Base-by-base conservation (phyloP, 2,888 invertebrate species). In the Alviniconcha strummeri region DNA sequence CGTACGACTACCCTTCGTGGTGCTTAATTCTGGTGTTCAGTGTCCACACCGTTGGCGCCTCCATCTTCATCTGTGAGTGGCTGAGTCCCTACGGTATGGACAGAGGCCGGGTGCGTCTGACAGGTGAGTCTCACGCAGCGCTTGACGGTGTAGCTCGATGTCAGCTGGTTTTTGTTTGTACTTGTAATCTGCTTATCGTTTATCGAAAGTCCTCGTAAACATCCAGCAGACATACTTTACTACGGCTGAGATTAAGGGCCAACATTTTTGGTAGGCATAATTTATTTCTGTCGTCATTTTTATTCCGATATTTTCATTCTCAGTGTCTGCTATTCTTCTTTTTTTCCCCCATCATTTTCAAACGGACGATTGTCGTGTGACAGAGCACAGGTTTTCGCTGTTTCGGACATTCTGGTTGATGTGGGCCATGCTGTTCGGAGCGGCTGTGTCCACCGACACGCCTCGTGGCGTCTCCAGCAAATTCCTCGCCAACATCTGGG, bases 391-490 rank as follows among this genome's bases (percentile, higher is more conserved):
- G 83, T 93, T 93, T 84, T 93, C 93, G 17, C 95, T 99, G 81
- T 98, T 98, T 93, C 96, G 99, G 85, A 98, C 99, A 0, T 98
- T 99, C 94, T 99, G 99, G 99, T 95, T 99, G 87, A 99, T 99
- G 56, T 99, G 99, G 99, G 99, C 99, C 19, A 98, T 99, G 85
- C 95, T 98, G 74, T 98, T 97, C 93, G 97, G 99, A 95, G 99
- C 99, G 6, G 98, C 99, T 64, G 99, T 99, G 4, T 98, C 98
- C 93, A 98, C 99, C 84, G 98, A 99, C 94, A 98, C 98, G 67
- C 99, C 99, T 0, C 95, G 97, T 90, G 98, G 98, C 74, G 98
- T 99, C 97, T 98, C 99, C 83, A 98, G 98, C 84, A 89, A 93
- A 67, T 94, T 94, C 85, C 88, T 94, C 83, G 91, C 91, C 83